These are phyloP conservation scores for Lepidocyrtoides sp. DNA, from an alignment of 2,888 invertebrate species.

Conservation along the genomic window DNA sequence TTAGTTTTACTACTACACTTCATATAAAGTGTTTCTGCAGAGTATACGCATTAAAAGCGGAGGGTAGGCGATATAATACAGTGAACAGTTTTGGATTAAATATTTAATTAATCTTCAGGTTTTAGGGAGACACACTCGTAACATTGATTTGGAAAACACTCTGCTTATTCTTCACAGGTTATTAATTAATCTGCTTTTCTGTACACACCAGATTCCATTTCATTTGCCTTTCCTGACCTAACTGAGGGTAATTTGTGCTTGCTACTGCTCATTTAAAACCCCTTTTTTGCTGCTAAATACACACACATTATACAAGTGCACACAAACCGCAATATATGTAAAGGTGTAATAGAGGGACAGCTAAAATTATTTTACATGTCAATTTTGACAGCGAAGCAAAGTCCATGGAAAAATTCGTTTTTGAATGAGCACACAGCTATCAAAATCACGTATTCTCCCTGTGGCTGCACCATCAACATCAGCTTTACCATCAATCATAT, in stretches of 20 bases:
- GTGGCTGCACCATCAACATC: not conserved
- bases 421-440: not conserved
- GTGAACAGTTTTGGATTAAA: not conserved
- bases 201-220: not conserved
- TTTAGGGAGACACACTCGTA: not conserved
- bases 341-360: not conserved
- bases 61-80: too few species aligned
- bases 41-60: too few species aligned
- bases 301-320: too few species aligned
- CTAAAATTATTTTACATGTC: conserved; percentile 20
- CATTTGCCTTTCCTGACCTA: not conserved
- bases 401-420: conserved; percentile 29
- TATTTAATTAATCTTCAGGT: not conserved
- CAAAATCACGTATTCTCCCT: conserved; percentile 1
- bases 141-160: not conserved
- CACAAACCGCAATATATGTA: too few species aligned
- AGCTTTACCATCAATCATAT: conserved; percentile 21
- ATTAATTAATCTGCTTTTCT: conserved; percentile 19
- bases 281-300: too few species aligned
- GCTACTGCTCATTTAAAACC: too few species aligned
- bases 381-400: conserved; percentile 17
- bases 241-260: too few species aligned
- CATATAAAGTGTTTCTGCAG: too few species aligned
- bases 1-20: too few species aligned
- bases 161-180: conserved; percentile 28